Evolutionary conservation across 2,113 vertebrate genomes (phyloP), one percentile per base, ranked within the genome.

Genomic region (Actinemys pallida): DNA sequence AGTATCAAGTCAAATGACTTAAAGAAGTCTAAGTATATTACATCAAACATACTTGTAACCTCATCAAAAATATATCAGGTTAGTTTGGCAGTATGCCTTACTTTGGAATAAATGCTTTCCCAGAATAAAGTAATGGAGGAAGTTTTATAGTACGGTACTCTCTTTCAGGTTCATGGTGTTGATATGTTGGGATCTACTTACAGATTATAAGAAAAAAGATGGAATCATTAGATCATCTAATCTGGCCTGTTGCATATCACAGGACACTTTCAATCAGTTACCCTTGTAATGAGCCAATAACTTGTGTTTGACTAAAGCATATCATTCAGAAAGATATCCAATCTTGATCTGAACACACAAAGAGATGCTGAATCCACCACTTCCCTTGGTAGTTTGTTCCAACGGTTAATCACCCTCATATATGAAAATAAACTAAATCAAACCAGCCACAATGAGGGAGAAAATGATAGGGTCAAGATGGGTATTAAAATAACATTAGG

Each of bases 121-220:
- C 16, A 81, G 2, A 89, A 85, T 52, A 87, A 87, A 85, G 84
- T n/a, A 72, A 2, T 3, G 2, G 84, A 6, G 1, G 42, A 94
- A 81, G 2, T 84, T 3, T 87, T n/a, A 45, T 2, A 89, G 0
- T 2, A 35, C 2, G 86, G 0, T 2, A 35, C 2, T 87, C 39
- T 65, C 6, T 35, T 35, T 65, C 13, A 75, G 0, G 53, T 92
- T 88, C 6, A 54, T 75, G 81, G 31, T 29, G 59, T 19, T 39
- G 50, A 19, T 65, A 49, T 19, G 83, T 81, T 88, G 78, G 1
- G 27, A 90, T 79, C 2, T 92, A 84, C 5, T 5, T 3, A 50
- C 86, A 6, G 50, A 69, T 13, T 57, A 89, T 65, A 35, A 17
- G 31, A 13, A 20, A 22, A 75, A n/a, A 75, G 39, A 35, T 53